phyloP scores from a whole-genome alignment of 2,113 vertebrate species.

The Cyphomyrus discorhynchus region DNA sequence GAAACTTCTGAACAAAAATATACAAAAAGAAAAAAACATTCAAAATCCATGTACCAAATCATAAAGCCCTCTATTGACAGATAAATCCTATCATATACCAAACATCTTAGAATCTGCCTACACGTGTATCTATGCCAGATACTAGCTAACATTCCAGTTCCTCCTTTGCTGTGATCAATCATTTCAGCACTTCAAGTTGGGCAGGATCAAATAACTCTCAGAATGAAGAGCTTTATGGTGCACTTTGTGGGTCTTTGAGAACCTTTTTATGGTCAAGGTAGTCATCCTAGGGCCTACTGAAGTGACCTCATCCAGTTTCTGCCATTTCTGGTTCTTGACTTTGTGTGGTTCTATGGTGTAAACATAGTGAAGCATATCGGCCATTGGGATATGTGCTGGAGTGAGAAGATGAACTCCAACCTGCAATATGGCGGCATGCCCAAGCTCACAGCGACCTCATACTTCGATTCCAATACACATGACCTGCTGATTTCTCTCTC shows the following conservation, averaged over 20 bases:
- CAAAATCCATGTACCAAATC: not conserved
- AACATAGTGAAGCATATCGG: not conserved
- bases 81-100: not conserved
- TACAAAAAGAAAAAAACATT: not conserved
- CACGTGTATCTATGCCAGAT: not conserved
- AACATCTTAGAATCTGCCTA: not conserved
- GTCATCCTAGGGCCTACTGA: not conserved
- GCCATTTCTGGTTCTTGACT: not conserved
- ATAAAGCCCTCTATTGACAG: not conserved
- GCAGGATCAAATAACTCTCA: not conserved
- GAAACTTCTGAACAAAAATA: not conserved
- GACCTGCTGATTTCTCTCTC: not conserved
- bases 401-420: constrained; percentile 38
- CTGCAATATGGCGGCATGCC: constrained; percentile 35
- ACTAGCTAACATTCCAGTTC: not conserved
- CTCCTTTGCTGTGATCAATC: no score
- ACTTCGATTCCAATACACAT: not conserved
- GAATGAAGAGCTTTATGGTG: not conserved
- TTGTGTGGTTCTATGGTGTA: not conserved
- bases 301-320: not conserved
- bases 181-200: not conserved
- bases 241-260: not conserved
- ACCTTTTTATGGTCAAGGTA: not conserved
- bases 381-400: not conserved
- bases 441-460: not conserved